Conservation (phyloP, 92 coral and sea anemone genomes). For the Siderastrea radians region DNA sequence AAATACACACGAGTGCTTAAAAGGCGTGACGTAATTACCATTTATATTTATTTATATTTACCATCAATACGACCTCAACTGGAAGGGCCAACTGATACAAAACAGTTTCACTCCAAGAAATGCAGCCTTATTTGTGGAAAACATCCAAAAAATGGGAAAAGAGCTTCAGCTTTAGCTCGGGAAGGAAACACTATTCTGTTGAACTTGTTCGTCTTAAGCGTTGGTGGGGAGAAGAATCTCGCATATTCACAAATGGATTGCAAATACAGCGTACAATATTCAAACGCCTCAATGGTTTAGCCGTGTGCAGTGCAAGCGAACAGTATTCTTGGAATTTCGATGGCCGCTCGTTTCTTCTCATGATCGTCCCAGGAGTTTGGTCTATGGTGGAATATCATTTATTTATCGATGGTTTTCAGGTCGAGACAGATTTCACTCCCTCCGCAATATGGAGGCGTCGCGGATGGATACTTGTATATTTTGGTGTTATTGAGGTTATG, state of each 20-base stretch:
- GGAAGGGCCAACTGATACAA: too few species aligned
- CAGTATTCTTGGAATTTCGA: slow-evolving; percentile 39
- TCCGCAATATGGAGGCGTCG: slow-evolving; percentile 50
- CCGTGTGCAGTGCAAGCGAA: slow-evolving; percentile 33
- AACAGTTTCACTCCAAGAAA: neutral
- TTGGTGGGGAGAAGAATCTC: slow-evolving; percentile 42
- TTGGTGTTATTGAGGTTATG: slow-evolving; percentile 40
- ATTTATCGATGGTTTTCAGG: slow-evolving; percentile 61
- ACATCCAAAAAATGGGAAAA: slow-evolving; percentile 36
- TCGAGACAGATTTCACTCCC: slow-evolving; percentile 21
- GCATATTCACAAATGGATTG: slow-evolving; percentile 51
- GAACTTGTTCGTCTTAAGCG: slow-evolving; percentile 41
- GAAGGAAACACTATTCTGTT: slow-evolving; percentile 28
- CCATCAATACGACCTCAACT: too few species aligned
- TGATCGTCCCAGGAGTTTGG: slow-evolving; percentile 36
- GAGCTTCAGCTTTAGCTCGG: slow-evolving; percentile 25
- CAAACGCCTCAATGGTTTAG: slow-evolving; percentile 46
- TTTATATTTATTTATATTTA: too few species aligned
- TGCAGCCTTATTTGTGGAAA: slow-evolving; percentile 37
- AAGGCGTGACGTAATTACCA: neutral
- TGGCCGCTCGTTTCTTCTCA: slow-evolving; percentile 42
- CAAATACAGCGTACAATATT: slow-evolving; percentile 20
- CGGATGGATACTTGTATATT: slow-evolving; percentile 41
- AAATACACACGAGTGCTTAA: too few species aligned
- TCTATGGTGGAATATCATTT: slow-evolving; percentile 47